Conservation (phyloP, 2,113 vertebrate genomes). For the Cichladusa arquata region DNA sequence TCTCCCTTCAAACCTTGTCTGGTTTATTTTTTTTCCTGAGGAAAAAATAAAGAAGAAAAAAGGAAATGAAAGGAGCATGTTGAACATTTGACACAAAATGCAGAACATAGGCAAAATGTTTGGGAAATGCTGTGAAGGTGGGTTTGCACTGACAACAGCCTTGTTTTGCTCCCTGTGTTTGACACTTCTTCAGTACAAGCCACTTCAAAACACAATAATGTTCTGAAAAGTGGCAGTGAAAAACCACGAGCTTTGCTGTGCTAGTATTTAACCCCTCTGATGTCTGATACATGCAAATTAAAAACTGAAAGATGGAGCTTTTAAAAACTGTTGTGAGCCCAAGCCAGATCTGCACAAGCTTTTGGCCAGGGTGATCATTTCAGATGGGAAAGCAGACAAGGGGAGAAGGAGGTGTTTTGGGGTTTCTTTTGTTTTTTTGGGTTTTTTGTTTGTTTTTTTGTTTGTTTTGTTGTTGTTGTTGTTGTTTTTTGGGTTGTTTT, state of each 20-base stretch:
- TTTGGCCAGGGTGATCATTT: background rate
- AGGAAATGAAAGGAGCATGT: background rate
- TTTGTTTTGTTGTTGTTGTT: background rate
- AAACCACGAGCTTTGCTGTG: background rate
- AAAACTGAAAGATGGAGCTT: background rate
- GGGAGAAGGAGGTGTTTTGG: background rate
- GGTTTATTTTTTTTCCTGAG: background rate
- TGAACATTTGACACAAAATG: background rate
- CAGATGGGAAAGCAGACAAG: background rate
- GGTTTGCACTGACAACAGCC: constrained; percentile 12
- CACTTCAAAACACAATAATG: background rate
- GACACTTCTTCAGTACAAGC: background rate
- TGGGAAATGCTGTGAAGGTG: background rate
- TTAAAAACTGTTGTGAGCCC: background rate
- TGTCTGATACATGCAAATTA: background rate
- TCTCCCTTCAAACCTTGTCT: background rate
- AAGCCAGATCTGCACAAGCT: background rate
- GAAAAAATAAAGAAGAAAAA: background rate
- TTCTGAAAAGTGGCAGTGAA: background rate
- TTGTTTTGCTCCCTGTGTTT: background rate
- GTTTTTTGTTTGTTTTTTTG: background rate
- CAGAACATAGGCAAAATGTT: background rate
- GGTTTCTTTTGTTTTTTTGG: background rate
- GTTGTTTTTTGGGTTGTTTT: background rate
- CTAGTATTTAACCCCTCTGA: background rate